Conservation (phyloP, 2,888 invertebrate species). For the Heliconius erato region DNA sequence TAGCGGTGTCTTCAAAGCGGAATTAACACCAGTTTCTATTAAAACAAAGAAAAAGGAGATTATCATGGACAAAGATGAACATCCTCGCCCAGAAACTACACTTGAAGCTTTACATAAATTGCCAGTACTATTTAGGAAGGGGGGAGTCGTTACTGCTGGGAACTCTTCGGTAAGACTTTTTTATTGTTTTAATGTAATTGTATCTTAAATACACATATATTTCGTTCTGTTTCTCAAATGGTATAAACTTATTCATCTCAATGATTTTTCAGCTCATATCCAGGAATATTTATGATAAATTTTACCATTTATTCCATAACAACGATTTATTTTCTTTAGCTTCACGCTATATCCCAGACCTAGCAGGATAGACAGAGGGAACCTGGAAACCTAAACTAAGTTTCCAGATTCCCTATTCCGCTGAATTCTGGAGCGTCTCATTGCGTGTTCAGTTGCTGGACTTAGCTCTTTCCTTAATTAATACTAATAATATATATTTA, state of each 20-base stretch:
- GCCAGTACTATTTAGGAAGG: constrained; percentile 95
- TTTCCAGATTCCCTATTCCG: too few species aligned
- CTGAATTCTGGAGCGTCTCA: too few species aligned
- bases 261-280: too few species aligned
- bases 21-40: constrained; percentile 93
- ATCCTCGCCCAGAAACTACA: constrained; percentile 95
- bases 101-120: constrained; percentile 94
- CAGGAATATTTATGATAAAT: too few species aligned
- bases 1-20: constrained; percentile 94
- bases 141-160: constrained; percentile 97
- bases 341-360: neutral
- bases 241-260: too few species aligned
- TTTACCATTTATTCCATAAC: too few species aligned
- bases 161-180: constrained; percentile 93
- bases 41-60: constrained; percentile 90
- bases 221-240: too few species aligned
- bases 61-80: constrained; percentile 94
- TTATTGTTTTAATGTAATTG: neutral
- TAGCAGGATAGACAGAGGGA: neutral
- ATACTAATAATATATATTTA: too few species aligned
- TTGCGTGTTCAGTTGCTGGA: too few species aligned
- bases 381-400: too few species aligned
- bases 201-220: too few species aligned
- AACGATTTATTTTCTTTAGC: neutral
- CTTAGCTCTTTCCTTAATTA: too few species aligned